Conservation (phyloP, 1,140 invertebrate species). For the Palaemon carinicauda region DNA sequence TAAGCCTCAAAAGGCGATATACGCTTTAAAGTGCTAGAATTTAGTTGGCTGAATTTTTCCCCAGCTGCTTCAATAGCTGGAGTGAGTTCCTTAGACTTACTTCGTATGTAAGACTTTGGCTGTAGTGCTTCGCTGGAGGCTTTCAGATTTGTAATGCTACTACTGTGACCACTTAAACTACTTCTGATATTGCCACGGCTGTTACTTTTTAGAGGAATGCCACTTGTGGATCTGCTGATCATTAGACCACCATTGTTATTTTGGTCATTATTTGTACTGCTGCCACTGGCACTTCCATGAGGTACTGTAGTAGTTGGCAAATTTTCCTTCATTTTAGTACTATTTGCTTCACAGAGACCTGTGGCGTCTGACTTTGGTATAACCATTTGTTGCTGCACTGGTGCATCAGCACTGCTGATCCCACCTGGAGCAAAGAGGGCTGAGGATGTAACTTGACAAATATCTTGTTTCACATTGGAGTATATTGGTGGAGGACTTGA, state of each 20-base stretch:
- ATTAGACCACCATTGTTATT: slow-evolving; percentile 22
- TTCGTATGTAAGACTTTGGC: slow-evolving; percentile 35
- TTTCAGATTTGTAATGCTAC: not conserved
- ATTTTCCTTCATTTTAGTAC: not conserved
- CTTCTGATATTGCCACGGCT: slow-evolving; percentile 28
- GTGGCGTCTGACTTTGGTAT: not conserved
- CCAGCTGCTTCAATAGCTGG: slow-evolving; percentile 57
- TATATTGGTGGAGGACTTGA: not conserved
- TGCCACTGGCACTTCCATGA: not conserved
- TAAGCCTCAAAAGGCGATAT: slow-evolving; percentile 59
- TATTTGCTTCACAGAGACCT: not conserved
- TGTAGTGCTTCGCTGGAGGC: not conserved
- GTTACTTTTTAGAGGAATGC: slow-evolving; percentile 30
- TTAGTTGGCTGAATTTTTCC: slow-evolving; percentile 54
- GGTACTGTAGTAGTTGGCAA: too few relatives aligned
- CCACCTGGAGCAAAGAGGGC: too few relatives aligned
- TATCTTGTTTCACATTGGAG: too few relatives aligned
- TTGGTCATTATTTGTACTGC: not conserved
- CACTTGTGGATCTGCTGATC: slow-evolving; percentile 26
- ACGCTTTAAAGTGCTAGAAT: slow-evolving; percentile 51
- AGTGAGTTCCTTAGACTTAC: slow-evolving; percentile 54
- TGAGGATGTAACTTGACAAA: too few relatives aligned
- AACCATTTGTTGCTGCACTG: not conserved
- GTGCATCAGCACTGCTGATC: not conserved
- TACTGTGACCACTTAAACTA: slow-evolving; percentile 11